Percentiles rank a stretch among this genome's conserved stretches.
Conservation (phyloP, 64 coral and sea anemone genomes). For the Montipora capricornis region DNA sequence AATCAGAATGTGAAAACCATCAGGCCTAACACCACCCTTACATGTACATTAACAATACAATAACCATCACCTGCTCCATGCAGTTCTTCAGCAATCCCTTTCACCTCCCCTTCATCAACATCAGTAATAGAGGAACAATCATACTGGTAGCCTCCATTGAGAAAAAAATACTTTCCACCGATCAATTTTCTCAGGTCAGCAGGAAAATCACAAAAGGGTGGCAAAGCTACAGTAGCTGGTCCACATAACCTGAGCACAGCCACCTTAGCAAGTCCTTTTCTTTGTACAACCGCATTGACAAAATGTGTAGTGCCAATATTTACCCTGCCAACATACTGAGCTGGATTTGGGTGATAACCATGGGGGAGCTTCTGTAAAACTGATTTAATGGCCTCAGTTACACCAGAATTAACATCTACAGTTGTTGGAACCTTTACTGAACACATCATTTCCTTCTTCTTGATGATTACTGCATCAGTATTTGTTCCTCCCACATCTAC, state of each 20-base stretch:
- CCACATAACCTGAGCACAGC: conserved; percentile 91
- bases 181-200: conserved; percentile 73
- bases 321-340: conserved; percentile 61
- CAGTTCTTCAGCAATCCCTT: conserved; percentile 35
- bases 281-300: conserved; percentile 96
- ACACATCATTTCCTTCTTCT: conserved; percentile 51
- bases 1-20: no score
- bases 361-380: conserved; percentile 65
- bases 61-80: conserved; percentile 10
- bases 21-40: no score
- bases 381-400: conserved; percentile 64
- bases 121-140: conserved; percentile 63
- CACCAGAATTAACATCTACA: conserved; percentile 75
- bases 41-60: not conserved
- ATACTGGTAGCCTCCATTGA: conserved; percentile 92
- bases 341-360: conserved; percentile 60
- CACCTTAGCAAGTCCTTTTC: conserved; percentile 71
- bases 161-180: conserved; percentile 70
- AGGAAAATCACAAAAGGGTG: conserved; percentile 94
- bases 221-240: conserved; percentile 79
- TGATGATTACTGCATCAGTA: conserved; percentile 89
- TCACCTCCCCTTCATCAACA: conserved; percentile 78
- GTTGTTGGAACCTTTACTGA: conserved; percentile 88
- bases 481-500: conserved; percentile 99
- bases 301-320: conserved; percentile 99